A percentile compares a stretch with the other conserved stretches of the same genome.
These are phyloP conservation scores for Pinna nobilis DNA, from an alignment of 1,140 invertebrate genomes.

Conservation along the genomic window DNA sequence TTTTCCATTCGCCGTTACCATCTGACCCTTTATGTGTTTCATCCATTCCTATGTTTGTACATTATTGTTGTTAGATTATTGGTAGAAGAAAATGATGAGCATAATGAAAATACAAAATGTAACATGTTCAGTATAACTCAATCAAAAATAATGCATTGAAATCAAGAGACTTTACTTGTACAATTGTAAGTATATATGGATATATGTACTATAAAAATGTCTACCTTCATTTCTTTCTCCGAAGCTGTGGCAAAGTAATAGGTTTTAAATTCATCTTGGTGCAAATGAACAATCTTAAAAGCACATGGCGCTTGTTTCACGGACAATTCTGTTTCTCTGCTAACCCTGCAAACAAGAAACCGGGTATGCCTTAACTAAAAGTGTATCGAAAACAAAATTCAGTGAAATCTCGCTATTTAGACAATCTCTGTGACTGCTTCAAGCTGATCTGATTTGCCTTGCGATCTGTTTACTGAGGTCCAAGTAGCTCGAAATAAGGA, in stretches of 20 bases:
- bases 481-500: too few relatives aligned
- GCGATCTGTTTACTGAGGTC: too few relatives aligned
- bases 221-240: constrained; percentile 51
- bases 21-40: constrained; percentile 40
- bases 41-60: constrained; percentile 43
- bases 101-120: neutral
- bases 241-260: constrained; percentile 45
- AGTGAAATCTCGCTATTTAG: neutral
- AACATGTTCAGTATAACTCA: neutral
- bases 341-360: constrained; percentile 29
- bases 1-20: constrained; percentile 37
- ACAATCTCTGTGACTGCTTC: neutral
- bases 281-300: constrained; percentile 42
- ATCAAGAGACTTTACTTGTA: neutral
- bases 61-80: too few relatives aligned
- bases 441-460: too few relatives aligned
- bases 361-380: neutral
- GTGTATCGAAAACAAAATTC: neutral
- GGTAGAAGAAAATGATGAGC: neutral
- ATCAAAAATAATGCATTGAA: neutral
- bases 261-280: constrained; percentile 38
- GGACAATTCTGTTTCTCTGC: constrained; percentile 20
- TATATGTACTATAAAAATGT: neutral
- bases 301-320: constrained; percentile 29
- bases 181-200: neutral